These are phyloP conservation scores for Perizoma affinitatum DNA, from an alignment of 2,888 invertebrate genomes.

Conservation along the genomic window DNA sequence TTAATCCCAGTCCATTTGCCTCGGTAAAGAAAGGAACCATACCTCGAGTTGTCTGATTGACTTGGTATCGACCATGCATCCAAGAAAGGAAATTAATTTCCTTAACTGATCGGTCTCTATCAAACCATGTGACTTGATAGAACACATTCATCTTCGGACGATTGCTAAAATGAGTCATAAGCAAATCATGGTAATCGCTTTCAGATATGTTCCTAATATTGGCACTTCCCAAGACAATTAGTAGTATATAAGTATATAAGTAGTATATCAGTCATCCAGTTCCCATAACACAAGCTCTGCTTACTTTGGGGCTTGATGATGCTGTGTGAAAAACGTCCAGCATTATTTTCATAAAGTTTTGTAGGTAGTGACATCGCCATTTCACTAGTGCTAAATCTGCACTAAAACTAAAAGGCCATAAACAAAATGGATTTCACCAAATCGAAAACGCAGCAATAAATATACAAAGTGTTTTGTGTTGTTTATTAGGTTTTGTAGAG, in stretches of 20 bases:
- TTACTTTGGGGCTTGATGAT: too few species aligned
- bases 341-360: constrained; percentile 6
- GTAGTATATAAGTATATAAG: too few species aligned
- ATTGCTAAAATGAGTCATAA: too few species aligned
- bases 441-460: constrained; percentile 29
- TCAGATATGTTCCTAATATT: too few species aligned
- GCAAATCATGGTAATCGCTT: too few species aligned
- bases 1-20: too few species aligned
- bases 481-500: constrained; percentile 33
- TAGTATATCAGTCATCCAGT: too few species aligned
- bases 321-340: too few species aligned
- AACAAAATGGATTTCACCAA: constrained; percentile 27
- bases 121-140: constrained; percentile 3
- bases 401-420: constrained; percentile 29
- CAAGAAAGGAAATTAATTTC: constrained; percentile 14
- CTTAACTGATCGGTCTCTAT: constrained; percentile 1
- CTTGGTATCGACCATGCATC: constrained; percentile 4
- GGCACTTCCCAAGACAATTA: too few species aligned
- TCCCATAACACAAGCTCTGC: too few species aligned
- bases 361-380: not conserved
- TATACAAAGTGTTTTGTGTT: constrained; percentile 26
- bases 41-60: too few species aligned
- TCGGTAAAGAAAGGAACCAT: too few species aligned
- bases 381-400: constrained; percentile 9
- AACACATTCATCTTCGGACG: not conserved